A percentile compares a stretch with the other conserved stretches of the same genome.
phyloP scores from a whole-genome alignment of 1,140 invertebrate genomes.

The Drosophila pandora region DNA sequence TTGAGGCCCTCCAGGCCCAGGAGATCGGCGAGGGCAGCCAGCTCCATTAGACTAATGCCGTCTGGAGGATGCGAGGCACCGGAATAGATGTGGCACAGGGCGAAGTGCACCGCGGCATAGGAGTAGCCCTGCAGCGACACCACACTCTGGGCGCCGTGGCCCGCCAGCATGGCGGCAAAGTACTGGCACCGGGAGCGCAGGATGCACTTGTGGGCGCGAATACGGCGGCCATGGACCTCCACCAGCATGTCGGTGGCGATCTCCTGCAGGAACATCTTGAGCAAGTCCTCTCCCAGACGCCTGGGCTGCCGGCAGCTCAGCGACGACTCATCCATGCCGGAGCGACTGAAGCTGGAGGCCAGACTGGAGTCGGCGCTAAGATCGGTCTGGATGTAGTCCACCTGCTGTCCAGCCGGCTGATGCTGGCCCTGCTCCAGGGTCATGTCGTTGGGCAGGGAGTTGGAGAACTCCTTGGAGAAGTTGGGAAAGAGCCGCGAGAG shows the following conservation, averaged over 20 bases:
- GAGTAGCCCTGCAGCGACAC: constrained; percentile 94
- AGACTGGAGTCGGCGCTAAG: constrained; percentile 79
- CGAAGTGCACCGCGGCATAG: constrained; percentile 93
- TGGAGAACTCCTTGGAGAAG: constrained; percentile 83
- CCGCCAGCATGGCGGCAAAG: constrained; percentile 94
- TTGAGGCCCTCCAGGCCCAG: constrained; percentile 94
- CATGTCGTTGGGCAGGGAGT: constrained; percentile 77
- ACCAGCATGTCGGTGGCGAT: constrained; percentile 93
- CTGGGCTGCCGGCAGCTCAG: constrained; percentile 84
- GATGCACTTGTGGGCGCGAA: constrained; percentile 95
- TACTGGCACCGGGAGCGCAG: constrained; percentile 94
- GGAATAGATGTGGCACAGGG: constrained; percentile 95
- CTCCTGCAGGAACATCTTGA: constrained; percentile 95
- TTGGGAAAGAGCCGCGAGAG: constrained; percentile 84
- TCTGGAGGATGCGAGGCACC: constrained; percentile 93
- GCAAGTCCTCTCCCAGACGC: constrained; percentile 91
- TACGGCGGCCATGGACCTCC: constrained; percentile 90
- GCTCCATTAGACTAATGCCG: constrained; percentile 92
- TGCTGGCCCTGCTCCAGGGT: constrained; percentile 48
- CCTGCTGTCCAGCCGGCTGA: constrained; percentile 46
- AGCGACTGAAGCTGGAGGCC: constrained; percentile 81
- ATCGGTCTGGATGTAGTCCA: constrained; percentile 81
- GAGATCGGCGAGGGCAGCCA: constrained; percentile 94
- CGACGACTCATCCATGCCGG: constrained; percentile 83
- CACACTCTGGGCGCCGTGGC: constrained; percentile 91